phyloP scores from a whole-genome alignment of 2,797 vertebrate species.

The Neopelma chrysocephalum region DNA sequence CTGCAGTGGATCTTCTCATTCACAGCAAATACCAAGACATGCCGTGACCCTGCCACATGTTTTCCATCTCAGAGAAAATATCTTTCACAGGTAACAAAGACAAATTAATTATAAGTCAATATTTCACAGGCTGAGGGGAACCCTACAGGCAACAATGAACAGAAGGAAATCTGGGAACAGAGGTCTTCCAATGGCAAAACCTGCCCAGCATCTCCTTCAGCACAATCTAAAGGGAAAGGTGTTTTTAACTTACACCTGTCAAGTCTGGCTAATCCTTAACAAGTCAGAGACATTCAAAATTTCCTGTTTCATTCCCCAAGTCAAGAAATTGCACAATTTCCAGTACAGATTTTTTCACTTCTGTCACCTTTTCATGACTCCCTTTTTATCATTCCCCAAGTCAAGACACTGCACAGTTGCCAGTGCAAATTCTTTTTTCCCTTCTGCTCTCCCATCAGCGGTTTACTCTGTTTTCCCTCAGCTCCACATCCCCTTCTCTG shows the following conservation, averaged over 20 bases:
- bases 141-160: not conserved
- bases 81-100: not conserved
- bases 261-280: not conserved
- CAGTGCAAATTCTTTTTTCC: not conserved
- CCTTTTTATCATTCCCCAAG: not conserved
- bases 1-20: not conserved
- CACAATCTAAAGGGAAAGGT: not conserved
- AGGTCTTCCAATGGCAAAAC: not conserved
- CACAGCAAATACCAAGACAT: not conserved
- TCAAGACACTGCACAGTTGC: not conserved
- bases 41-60: rapidly evolving
- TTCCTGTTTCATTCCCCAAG: not conserved
- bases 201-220: not conserved
- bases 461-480: not conserved
- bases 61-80: not conserved
- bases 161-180: not conserved
- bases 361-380: not conserved
- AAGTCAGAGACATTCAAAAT: not conserved
- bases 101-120: not conserved
- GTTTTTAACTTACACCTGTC: not conserved
- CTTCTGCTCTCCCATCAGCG: not conserved
- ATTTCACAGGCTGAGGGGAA: not conserved
- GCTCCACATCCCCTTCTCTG: not conserved
- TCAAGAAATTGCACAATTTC: not conserved
- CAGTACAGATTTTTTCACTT: no score